These are phyloP conservation scores for Saguinus midas DNA, from an alignment of 2,113 vertebrate species.

Conservation along the genomic window DNA sequence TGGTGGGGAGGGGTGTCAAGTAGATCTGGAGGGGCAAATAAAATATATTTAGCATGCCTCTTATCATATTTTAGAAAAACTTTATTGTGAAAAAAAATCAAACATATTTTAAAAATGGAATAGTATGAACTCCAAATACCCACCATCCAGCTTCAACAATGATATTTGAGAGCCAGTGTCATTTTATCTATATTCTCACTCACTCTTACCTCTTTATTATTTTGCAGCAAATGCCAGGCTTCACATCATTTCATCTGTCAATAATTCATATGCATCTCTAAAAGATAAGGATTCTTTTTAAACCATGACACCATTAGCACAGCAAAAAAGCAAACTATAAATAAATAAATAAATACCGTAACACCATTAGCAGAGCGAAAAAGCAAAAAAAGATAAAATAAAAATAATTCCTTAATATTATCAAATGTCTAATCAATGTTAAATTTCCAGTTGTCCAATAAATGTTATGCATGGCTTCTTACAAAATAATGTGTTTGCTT, in stretches of 20 bases:
- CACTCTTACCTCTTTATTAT: neutral
- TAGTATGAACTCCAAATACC: neutral
- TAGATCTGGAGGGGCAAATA: neutral
- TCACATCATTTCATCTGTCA: constrained; percentile 26
- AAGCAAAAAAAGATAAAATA: neutral
- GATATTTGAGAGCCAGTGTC: neutral
- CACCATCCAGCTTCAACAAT: neutral
- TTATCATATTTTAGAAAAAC: constrained; percentile 6
- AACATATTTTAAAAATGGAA: neutral
- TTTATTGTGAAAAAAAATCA: neutral
- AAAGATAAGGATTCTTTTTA: constrained; percentile 38
- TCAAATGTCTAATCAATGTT: neutral
- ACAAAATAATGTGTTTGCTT: neutral
- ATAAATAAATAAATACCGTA: neutral
- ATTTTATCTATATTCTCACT: neutral
- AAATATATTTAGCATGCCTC: neutral
- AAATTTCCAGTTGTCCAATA: neutral
- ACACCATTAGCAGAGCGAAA: too few species aligned
- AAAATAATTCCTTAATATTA: constrained; percentile 11
- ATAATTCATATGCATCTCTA: constrained; percentile 27
- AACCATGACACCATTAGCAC: neutral
- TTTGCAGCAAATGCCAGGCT: constrained; percentile 40
- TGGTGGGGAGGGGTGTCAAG: neutral
- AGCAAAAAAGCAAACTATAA: neutral
- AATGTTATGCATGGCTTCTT: neutral